Evolutionary conservation across 2,797 vertebrate species (phyloP).

Genomic region (Alauda arvensis): DNA sequence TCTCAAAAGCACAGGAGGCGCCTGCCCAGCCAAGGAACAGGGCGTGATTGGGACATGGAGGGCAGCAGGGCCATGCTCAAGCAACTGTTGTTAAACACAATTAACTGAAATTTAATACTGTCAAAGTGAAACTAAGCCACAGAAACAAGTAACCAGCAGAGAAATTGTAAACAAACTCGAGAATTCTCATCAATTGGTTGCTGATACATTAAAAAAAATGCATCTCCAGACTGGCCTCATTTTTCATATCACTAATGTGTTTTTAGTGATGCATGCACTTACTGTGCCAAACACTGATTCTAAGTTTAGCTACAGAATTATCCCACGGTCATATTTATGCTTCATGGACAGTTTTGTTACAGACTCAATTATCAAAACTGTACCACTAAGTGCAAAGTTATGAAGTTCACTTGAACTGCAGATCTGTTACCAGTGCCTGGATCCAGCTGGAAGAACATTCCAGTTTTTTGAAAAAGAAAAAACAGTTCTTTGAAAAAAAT

Average conservation of each 20-base stretch:
- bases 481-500: not conserved
- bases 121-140: not conserved
- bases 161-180: not conserved
- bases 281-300: not conserved
- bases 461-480: not conserved
- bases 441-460: not conserved
- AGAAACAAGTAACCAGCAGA: not conserved
- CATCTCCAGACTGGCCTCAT: not conserved
- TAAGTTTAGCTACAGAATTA: not conserved
- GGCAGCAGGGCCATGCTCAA: not conserved
- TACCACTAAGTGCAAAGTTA: not conserved
- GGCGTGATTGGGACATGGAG: accelerated
- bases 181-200: not conserved
- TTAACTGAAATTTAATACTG: not conserved
- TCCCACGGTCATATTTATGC: not conserved
- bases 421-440: not conserved
- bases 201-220: not conserved
- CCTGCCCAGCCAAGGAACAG: not conserved
- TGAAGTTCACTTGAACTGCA: not conserved
- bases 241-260: not conserved
- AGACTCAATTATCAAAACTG: not conserved
- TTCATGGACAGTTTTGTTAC: not conserved
- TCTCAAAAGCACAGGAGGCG: accelerated
- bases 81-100: not conserved
- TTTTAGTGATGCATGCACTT: not conserved